Evolutionary conservation across 35 echinoderm and acorn worm genomes (phyloP).

Genomic region (Acanthaster planci): DNA sequence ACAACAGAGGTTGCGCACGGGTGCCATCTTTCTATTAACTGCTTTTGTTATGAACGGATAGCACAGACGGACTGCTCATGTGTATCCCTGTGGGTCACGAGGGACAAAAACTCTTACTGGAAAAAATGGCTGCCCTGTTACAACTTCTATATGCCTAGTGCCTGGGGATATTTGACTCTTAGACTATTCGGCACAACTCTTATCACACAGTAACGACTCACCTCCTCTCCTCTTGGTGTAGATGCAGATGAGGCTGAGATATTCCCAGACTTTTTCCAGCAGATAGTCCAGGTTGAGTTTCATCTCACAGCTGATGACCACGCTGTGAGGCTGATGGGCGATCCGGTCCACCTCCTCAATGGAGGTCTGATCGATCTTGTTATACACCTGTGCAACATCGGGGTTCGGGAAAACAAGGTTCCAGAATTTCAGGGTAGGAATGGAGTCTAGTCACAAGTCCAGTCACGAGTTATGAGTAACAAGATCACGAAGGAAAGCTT

Average conservation of each 20-base stretch:
- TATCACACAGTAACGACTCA: not conserved
- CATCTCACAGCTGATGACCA: constrained; percentile 98
- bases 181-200: too few species aligned
- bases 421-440: too few species aligned
- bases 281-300: constrained; percentile 96
- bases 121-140: not conserved
- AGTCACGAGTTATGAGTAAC: too few species aligned
- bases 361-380: constrained; percentile 98
- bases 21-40: too few species aligned
- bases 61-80: too few species aligned
- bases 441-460: too few species aligned
- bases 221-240: constrained; percentile 92
- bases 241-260: constrained; percentile 78
- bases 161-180: not conserved
- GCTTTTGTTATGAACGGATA: too few species aligned
- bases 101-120: not conserved
- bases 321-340: constrained; percentile 76
- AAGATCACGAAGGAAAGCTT: too few species aligned
- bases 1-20: too few species aligned
- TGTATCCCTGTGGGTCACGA: too few species aligned
- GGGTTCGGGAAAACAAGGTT: too few species aligned
- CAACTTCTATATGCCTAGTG: not conserved
- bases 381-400: too few species aligned
- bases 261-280: constrained; percentile 86
- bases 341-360: constrained; percentile 95